Percentiles rank a stretch among this genome's conserved stretches.
Conservation (phyloP, 2,113 vertebrate genomes). For the Pardalotus punctatus region DNA sequence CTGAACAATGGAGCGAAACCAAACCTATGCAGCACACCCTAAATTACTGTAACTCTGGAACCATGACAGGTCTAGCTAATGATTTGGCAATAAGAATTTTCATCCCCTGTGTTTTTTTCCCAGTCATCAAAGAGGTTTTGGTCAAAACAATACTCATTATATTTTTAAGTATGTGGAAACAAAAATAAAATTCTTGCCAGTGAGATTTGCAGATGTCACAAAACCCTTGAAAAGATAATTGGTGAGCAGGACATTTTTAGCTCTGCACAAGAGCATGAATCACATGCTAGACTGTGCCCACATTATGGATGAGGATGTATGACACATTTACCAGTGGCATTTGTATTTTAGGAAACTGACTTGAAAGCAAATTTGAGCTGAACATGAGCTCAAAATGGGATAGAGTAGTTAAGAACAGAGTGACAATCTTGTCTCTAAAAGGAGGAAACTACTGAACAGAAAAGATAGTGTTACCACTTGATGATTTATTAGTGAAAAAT, state of each 20-base stretch:
- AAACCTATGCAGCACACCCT: not conserved
- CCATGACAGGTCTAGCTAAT: not conserved
- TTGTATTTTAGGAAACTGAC: conserved; percentile 49
- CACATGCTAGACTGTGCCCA: conserved; percentile 55
- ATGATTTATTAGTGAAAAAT: not conserved
- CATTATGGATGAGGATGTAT: conserved; percentile 8
- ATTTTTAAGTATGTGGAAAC: not conserved
- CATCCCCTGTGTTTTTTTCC: not conserved
- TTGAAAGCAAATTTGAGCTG: conserved; percentile 6
- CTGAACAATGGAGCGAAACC: not conserved
- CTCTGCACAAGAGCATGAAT: not conserved
- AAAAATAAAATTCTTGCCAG: not conserved
- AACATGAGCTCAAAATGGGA: conserved; percentile 15
- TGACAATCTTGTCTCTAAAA: not conserved
- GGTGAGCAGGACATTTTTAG: not conserved
- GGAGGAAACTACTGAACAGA: not conserved
- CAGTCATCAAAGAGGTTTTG: not conserved
- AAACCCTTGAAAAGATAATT: not conserved
- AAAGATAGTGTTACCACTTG: not conserved
- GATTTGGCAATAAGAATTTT: not conserved
- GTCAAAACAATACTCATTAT: not conserved
- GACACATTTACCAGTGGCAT: conserved; percentile 34
- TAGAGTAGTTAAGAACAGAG: not conserved
- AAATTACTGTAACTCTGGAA: not conserved
- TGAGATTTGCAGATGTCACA: not conserved